Evolutionary conservation across 2,888 invertebrate genomes (phyloP).

Genomic region (Parthenolecanium corni): DNA sequence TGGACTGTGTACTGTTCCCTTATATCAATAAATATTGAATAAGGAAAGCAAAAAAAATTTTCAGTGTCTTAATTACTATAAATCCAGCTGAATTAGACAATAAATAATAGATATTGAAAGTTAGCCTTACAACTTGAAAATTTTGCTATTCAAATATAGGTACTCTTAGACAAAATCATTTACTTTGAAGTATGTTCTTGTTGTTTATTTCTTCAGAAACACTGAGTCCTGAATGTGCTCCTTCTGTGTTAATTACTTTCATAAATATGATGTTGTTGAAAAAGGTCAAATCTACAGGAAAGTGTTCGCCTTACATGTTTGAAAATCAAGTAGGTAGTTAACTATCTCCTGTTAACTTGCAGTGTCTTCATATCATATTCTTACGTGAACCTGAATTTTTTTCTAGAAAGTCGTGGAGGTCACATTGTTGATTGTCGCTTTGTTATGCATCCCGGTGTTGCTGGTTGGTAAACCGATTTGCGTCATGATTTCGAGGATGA

Average conservation of each 20-base stretch:
- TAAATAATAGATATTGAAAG: too few relatives aligned
- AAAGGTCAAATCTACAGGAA: conserved; percentile 35
- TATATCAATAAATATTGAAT: too few relatives aligned
- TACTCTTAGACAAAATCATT: too few relatives aligned
- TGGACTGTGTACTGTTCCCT: too few relatives aligned
- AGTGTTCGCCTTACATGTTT: conserved; percentile 51
- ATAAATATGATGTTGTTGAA: conserved; percentile 69
- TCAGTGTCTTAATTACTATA: too few relatives aligned
- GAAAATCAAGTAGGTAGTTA: conserved; percentile 37
- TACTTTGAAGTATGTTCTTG: too few relatives aligned
- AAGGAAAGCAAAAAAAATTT: too few relatives aligned
- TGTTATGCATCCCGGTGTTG: conserved; percentile 65
- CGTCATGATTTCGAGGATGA: conserved; percentile 41
- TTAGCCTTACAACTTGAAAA: too few relatives aligned
- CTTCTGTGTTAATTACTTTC: conserved; percentile 64
- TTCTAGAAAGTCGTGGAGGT: conserved; percentile 49
- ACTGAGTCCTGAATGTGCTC: conserved; percentile 52
- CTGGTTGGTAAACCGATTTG: conserved; percentile 65
- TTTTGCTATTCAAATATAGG: too few relatives aligned
- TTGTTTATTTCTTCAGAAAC: not conserved
- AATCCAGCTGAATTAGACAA: too few relatives aligned
- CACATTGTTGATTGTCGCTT: conserved; percentile 50
- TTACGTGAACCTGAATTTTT: not conserved
- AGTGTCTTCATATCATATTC: not conserved
- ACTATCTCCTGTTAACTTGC: not conserved